Percentiles rank a stretch among this genome's conserved stretches.
Conservation (phyloP, 2,113 vertebrate species). For the Candoia aspera region DNA sequence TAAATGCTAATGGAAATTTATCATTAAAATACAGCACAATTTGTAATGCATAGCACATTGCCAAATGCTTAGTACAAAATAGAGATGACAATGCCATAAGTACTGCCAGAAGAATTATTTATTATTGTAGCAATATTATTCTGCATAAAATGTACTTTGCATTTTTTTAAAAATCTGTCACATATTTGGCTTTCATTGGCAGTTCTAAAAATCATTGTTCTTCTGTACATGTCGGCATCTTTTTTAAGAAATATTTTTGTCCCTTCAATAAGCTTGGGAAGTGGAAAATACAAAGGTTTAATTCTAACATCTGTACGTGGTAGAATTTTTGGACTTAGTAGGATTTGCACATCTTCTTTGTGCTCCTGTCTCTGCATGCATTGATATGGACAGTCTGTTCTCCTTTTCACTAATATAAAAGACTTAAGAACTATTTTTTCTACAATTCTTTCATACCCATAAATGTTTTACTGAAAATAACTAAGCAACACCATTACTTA, state of each 20-base stretch:
- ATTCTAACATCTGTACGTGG: not conserved
- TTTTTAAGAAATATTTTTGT: not conserved
- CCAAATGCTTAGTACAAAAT: not conserved
- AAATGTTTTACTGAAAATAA: not conserved
- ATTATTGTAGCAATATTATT: slow-evolving; percentile 33
- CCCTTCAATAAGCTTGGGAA: not conserved
- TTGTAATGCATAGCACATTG: not conserved
- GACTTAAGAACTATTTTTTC: not conserved
- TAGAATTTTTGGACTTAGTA: not conserved
- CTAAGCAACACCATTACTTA: not conserved
- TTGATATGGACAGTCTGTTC: no score
- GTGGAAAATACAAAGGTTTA: not conserved
- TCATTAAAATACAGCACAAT: slow-evolving; percentile 12
- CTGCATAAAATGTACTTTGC: slow-evolving; percentile 15
- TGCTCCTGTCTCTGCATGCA: not conserved
- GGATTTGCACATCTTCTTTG: not conserved
- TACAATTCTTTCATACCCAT: not conserved
- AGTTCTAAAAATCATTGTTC: slow-evolving; percentile 12
- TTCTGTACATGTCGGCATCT: not conserved
- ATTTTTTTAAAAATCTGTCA: slow-evolving; percentile 4
- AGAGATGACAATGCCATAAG: slow-evolving; percentile 5
- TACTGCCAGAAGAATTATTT: slow-evolving; percentile 27
- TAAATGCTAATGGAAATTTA: slow-evolving; percentile 9
- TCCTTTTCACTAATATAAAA: not conserved
- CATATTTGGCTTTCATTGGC: slow-evolving; percentile 10